Conservation (phyloP, 2,797 vertebrate species). For the Tolypeutes matacus region DNA sequence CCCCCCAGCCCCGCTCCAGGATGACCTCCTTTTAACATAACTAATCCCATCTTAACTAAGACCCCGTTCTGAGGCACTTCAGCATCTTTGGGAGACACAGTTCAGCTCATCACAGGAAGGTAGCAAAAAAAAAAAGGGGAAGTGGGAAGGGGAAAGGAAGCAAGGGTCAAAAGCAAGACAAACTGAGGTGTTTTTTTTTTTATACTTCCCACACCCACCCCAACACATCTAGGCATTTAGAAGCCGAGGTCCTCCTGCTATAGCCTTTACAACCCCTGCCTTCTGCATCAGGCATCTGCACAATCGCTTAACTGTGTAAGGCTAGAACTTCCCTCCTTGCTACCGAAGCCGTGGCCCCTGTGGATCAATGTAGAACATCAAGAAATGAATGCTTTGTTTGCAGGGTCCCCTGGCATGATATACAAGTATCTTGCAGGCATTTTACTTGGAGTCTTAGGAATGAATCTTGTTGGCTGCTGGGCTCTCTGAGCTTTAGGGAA, state of each 20-base stretch:
- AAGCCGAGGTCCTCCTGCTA: background rate
- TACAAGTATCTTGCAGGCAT: background rate
- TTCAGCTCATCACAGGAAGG: background rate
- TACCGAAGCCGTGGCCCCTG: fast-evolving
- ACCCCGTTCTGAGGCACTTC: no score
- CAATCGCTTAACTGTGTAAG: fast-evolving
- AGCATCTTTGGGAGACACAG: no score
- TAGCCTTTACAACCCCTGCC: background rate
- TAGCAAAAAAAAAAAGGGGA: background rate
- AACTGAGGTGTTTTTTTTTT: background rate
- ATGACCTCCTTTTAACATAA: no score
- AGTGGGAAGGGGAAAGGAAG: background rate
- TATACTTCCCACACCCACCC: background rate
- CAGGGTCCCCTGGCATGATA: background rate
- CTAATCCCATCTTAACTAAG: no score
- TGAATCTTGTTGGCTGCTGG: background rate
- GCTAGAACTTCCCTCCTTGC: background rate
- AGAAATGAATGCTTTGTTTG: background rate
- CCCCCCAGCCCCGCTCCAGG: no score
- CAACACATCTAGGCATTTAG: background rate
- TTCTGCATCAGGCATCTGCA: background rate
- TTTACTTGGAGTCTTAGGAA: slow-evolving; percentile 52
- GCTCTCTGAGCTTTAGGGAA: slow-evolving; percentile 22
- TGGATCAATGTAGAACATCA: background rate
- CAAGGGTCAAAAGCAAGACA: background rate